phyloP scores from a whole-genome alignment of 1,140 invertebrate genomes.

The Coelopa frigida region DNA sequence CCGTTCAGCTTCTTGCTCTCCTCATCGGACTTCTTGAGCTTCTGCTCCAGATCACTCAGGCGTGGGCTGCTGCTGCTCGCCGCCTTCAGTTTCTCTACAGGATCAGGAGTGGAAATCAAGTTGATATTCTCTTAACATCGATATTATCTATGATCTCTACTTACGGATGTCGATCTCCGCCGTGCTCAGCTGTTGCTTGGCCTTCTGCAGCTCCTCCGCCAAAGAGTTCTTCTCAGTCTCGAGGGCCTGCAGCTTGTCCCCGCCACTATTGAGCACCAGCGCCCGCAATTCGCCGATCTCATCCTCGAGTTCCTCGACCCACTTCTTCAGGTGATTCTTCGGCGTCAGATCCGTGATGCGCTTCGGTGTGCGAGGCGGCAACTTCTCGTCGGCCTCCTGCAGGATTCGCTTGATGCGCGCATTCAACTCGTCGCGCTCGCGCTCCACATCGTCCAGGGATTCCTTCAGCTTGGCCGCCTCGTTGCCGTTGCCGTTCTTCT shows the following conservation, averaged over 20 bases:
- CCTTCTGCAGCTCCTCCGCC: constrained; percentile 32
- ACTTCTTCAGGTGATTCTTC: constrained; percentile 41
- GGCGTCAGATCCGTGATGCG: constrained; percentile 37
- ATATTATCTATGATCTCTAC: too few species aligned
- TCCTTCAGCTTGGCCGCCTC: constrained; percentile 35
- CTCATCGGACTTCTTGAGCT: constrained; percentile 34
- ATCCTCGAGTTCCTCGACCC: constrained; percentile 42
- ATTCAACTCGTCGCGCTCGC: constrained; percentile 31
- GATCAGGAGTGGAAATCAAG: too few species aligned
- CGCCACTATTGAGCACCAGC: constrained; percentile 24
- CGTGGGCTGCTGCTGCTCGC: constrained; percentile 23
- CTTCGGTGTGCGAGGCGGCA: constrained; percentile 32
- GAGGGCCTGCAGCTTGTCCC: constrained; percentile 27
- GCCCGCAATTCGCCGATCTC: constrained; percentile 39
- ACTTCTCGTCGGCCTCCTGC: constrained; percentile 27
- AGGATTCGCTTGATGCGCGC: constrained; percentile 31
- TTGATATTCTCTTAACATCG: too few species aligned
- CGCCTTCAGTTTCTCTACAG: too few species aligned
- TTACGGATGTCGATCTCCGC: constrained; percentile 33
- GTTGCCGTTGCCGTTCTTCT: constrained; percentile 20
- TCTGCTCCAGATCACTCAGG: constrained; percentile 30
- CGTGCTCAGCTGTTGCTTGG: constrained; percentile 26
- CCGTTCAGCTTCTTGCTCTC: constrained; percentile 28
- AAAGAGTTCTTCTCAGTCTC: constrained; percentile 28
- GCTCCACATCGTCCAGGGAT: constrained; percentile 21